These are phyloP conservation scores for Cecropterus lyciades DNA, from an alignment of 1,140 invertebrate genomes.

Conservation along the genomic window DNA sequence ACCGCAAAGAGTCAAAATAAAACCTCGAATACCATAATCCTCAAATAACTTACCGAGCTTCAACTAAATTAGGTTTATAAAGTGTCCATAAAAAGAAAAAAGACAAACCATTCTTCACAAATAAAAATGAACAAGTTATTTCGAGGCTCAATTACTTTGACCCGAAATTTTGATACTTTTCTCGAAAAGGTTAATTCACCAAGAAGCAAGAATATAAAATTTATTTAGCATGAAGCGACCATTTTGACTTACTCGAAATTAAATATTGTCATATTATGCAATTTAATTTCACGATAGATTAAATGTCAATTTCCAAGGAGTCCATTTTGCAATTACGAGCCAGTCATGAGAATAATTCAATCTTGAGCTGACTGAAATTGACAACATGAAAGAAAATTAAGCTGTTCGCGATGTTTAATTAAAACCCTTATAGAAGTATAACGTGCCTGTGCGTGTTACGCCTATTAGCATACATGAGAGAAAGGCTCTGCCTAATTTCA, in stretches of 20 bases:
- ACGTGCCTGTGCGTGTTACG: neutral
- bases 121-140: constrained; percentile 34
- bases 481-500: neutral
- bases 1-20: neutral
- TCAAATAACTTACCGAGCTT: neutral
- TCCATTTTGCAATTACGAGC: constrained; percentile 16
- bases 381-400: constrained; percentile 9
- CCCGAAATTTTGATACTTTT: constrained; percentile 29
- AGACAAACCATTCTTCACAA: neutral
- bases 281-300: constrained; percentile 25
- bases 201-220: constrained; percentile 23
- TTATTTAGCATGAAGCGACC: constrained; percentile 22
- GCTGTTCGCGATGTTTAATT: constrained; percentile 7
- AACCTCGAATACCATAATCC: neutral
- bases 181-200: constrained; percentile 31
- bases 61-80: constrained; percentile 4
- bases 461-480: neutral
- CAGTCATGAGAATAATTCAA: constrained; percentile 21
- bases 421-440: neutral
- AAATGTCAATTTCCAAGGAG: neutral
- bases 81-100: constrained; percentile 6
- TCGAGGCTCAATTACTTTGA: constrained; percentile 29
- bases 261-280: constrained; percentile 17
- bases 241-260: constrained; percentile 9
- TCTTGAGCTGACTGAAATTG: constrained; percentile 11